Evolutionary conservation across 2,888 invertebrate species (phyloP).

Genomic region (Nomada goodeniana): DNA sequence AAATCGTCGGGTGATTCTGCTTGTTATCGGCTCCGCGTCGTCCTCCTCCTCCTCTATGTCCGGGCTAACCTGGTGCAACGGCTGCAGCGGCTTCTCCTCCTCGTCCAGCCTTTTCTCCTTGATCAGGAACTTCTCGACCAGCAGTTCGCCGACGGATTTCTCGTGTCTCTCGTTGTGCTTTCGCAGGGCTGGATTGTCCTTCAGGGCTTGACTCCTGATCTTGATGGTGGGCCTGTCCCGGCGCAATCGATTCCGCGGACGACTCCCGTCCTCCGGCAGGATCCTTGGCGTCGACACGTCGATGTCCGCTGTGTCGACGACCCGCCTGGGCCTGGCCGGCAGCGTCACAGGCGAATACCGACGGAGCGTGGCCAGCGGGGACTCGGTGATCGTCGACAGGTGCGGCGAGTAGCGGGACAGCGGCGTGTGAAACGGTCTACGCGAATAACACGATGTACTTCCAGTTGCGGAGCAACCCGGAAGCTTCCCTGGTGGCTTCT

Average conservation of each 20-base stretch:
- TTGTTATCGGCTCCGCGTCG: conserved; percentile 71
- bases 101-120: conserved; percentile 86
- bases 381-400: conserved; percentile 90
- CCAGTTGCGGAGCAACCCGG: neutral
- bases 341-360: conserved; percentile 76
- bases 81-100: conserved; percentile 28
- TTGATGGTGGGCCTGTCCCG: conserved; percentile 81
- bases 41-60: conserved; percentile 38
- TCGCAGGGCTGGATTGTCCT: conserved; percentile 82
- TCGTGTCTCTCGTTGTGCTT: conserved; percentile 85
- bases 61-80: conserved; percentile 74
- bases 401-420: conserved; percentile 89
- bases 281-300: conserved; percentile 89
- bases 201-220: conserved; percentile 83
- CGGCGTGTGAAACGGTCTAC: conserved; percentile 77
- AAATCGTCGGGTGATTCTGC: conserved; percentile 78
- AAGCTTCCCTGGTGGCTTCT: neutral
- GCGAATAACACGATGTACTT: conserved; percentile 9
- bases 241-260: conserved; percentile 74
- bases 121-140: conserved; percentile 91
- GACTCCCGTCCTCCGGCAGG: conserved; percentile 64
- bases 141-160: conserved; percentile 90
- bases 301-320: conserved; percentile 93
- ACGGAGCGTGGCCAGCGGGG: conserved; percentile 81
- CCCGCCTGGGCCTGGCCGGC: conserved; percentile 88